These are phyloP conservation scores for Horisme vitalbata DNA, from an alignment of 2,888 invertebrate species.

Conservation along the genomic window DNA sequence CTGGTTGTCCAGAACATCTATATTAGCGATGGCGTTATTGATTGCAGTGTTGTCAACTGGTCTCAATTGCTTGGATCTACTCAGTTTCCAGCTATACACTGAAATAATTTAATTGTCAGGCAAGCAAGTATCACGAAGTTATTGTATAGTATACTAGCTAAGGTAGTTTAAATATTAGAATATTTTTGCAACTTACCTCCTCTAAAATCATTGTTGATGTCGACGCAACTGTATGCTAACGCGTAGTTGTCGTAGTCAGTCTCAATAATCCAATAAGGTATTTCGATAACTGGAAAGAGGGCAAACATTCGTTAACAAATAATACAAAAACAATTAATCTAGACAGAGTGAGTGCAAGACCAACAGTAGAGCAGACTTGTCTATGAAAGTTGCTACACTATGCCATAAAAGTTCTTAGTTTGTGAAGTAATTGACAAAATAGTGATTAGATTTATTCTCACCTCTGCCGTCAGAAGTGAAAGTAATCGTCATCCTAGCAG, in stretches of 20 bases:
- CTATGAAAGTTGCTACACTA: too few species aligned
- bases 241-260: conserved; percentile 85
- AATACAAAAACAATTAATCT: background rate
- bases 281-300: conserved; percentile 39
- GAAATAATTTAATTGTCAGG: too few species aligned
- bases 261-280: conserved; percentile 57
- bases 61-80: conserved; percentile 47
- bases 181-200: conserved; percentile 40
- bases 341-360: too few species aligned
- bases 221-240: conserved; percentile 84
- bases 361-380: too few species aligned
- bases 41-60: conserved; percentile 40
- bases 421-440: too few species aligned
- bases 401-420: too few species aligned
- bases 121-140: too few species aligned
- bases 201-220: conserved; percentile 42
- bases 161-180: too few species aligned
- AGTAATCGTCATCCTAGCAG: conserved; percentile 27
- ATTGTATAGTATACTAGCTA: too few species aligned
- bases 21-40: conserved; percentile 40
- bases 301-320: conserved; percentile 1
- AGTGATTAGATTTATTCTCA: conserved; percentile 18
- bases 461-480: conserved; percentile 24
- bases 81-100: conserved; percentile 70
- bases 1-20: conserved; percentile 46